A percentile compares a stretch with the other conserved stretches of the same genome.
phyloP scores from a whole-genome alignment of 2,888 invertebrate genomes.

The Apodemia hepburni region DNA sequence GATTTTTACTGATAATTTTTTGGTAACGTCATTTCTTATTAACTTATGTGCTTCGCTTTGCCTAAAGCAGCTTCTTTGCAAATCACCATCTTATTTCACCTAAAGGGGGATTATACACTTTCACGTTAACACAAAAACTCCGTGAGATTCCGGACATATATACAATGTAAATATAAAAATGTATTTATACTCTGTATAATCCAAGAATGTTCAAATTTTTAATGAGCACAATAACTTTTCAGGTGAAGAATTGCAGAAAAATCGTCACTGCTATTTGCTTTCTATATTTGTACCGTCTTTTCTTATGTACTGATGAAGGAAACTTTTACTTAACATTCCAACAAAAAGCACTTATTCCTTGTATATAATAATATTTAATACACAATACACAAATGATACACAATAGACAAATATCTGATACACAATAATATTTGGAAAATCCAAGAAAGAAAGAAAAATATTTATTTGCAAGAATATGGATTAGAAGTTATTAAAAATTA shows the following conservation, averaged over 20 bases:
- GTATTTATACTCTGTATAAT: constrained; percentile 13
- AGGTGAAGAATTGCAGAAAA: constrained; percentile 54
- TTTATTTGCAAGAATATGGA: too few relatives aligned
- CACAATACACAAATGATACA: too few relatives aligned
- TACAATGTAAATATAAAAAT: constrained; percentile 16
- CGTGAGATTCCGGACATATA: constrained; percentile 53
- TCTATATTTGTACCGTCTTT: constrained; percentile 66
- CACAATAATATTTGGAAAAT: too few relatives aligned
- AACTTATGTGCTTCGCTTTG: constrained; percentile 55
- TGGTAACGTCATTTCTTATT: constrained; percentile 7
- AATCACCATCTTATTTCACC: constrained; percentile 31
- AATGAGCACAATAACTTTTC: constrained; percentile 44
- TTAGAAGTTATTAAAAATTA: too few relatives aligned
- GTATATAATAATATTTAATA: too few relatives aligned
- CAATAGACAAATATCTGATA: too few relatives aligned
- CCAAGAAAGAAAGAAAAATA: too few relatives aligned
- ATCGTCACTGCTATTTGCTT: constrained; percentile 45
- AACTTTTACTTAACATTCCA: constrained; percentile 42
- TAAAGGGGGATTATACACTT: constrained; percentile 31
- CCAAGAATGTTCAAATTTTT: constrained; percentile 19
- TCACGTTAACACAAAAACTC: constrained; percentile 44
- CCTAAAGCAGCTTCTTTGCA: constrained; percentile 70
- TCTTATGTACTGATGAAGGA: constrained; percentile 57
- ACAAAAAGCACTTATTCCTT: not conserved
- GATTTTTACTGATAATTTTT: not conserved